These are phyloP conservation scores for Drosophila busckii DNA, from an alignment of 1,140 invertebrate genomes.

Conservation along the genomic window DNA sequence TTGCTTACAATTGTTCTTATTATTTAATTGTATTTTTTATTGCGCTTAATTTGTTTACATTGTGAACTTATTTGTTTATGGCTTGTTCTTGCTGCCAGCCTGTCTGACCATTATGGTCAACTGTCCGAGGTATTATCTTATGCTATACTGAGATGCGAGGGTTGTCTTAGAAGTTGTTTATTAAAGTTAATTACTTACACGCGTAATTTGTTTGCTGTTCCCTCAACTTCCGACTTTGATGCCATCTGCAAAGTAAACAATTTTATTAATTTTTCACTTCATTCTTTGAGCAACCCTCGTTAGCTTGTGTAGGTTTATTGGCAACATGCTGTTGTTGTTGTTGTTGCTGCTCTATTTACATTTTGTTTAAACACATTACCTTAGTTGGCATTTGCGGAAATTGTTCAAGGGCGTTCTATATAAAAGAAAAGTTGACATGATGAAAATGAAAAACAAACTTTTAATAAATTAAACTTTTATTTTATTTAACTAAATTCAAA, in stretches of 20 bases:
- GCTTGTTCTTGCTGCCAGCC: background rate
- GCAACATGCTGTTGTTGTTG: slow-evolving; percentile 27
- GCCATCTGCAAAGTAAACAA: too few relatives aligned
- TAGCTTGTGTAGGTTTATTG: slow-evolving; percentile 35
- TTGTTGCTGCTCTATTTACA: slow-evolving; percentile 55
- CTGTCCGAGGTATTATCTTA: slow-evolving; percentile 17
- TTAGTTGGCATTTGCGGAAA: slow-evolving; percentile 65
- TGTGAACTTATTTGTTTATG: slow-evolving; percentile 19
- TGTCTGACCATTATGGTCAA: slow-evolving; percentile 33
- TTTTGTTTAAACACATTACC: slow-evolving; percentile 55
- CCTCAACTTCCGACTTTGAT: too few relatives aligned
- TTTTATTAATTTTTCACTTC: too few relatives aligned
- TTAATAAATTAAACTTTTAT: slow-evolving; percentile 71
- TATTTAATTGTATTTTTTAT: too few relatives aligned
- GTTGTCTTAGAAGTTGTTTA: too few relatives aligned
- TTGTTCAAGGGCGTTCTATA: slow-evolving; percentile 51
- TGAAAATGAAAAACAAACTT: slow-evolving; percentile 24
- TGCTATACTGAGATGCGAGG: too few relatives aligned
- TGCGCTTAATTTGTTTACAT: slow-evolving; percentile 33
- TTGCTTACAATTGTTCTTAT: slow-evolving; percentile 3
- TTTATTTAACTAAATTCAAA: slow-evolving; percentile 71
- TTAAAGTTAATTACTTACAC: too few relatives aligned
- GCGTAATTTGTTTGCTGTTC: too few relatives aligned
- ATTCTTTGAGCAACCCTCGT: too few relatives aligned
- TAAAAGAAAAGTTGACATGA: slow-evolving; percentile 47